Evolutionary conservation across 1,140 invertebrate genomes (phyloP).

Genomic region (Helicoverpa zea): DNA sequence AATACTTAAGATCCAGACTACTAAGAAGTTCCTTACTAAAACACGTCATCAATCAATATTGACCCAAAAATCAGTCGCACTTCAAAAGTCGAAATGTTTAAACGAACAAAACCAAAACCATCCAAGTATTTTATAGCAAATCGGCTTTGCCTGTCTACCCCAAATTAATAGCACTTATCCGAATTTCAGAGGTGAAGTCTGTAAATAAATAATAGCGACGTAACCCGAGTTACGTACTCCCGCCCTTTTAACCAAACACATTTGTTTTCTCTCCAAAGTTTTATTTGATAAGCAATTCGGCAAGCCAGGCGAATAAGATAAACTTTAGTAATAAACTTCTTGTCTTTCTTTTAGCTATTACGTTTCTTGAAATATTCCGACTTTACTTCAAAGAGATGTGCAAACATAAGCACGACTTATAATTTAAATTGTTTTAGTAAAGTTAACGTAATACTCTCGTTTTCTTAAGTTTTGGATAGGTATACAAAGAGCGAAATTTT

Average conservation of each 20-base stretch:
- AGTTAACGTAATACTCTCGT: neutral
- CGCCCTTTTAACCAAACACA: conserved; percentile 21
- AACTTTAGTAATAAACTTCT: conserved; percentile 52
- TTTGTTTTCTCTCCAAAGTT: conserved; percentile 51
- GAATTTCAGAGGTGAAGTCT: conserved; percentile 29
- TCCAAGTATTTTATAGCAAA: conserved; percentile 21
- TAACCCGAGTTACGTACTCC: neutral
- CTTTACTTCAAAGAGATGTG: conserved; percentile 34
- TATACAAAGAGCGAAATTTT: neutral
- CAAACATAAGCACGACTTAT: conserved; percentile 14
- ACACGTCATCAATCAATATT: no score
- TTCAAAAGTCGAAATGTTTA: neutral
- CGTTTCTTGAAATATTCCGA: conserved; percentile 25
- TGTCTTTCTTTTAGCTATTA: conserved; percentile 38
- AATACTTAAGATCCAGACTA: no score
- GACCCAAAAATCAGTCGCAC: neutral
- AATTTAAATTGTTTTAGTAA: conserved; percentile 30
- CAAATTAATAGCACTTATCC: conserved; percentile 31
- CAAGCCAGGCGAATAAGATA: conserved; percentile 42
- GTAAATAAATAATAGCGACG: conserved; percentile 39
- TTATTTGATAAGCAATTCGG: conserved; percentile 51
- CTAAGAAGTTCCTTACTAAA: no score
- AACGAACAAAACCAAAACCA: neutral
- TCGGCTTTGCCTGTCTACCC: conserved; percentile 13
- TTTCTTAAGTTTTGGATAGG: neutral